Conservation (phyloP, 1,140 invertebrate genomes). For the Spodoptera litura region DNA sequence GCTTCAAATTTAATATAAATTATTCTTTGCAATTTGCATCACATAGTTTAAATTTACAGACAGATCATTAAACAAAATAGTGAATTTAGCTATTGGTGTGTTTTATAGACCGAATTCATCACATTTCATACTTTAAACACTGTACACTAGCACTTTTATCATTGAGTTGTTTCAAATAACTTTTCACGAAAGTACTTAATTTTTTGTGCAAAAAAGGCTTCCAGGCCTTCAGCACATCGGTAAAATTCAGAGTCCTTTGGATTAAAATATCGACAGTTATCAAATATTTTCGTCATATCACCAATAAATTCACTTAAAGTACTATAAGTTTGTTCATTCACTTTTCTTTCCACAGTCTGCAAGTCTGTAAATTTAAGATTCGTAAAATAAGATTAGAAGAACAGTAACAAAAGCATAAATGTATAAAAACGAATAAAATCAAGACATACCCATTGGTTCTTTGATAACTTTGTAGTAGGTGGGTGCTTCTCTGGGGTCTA, state of each 20-base stretch:
- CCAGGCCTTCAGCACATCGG: slow-evolving; percentile 97
- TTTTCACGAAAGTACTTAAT: slow-evolving; percentile 94
- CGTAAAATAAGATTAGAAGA: slow-evolving; percentile 34
- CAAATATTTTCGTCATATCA: slow-evolving; percentile 99
- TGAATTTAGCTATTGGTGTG: slow-evolving; percentile 24
- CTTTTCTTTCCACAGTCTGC: slow-evolving; percentile 95
- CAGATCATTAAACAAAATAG: slow-evolving; percentile 63
- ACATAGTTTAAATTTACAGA: slow-evolving; percentile 81
- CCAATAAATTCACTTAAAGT: slow-evolving; percentile 97
- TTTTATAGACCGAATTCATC: slow-evolving; percentile 48
- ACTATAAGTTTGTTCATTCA: slow-evolving; percentile 94
- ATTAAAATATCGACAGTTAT: slow-evolving; percentile 99
- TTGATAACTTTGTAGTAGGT: slow-evolving; percentile 99
- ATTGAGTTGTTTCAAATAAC: slow-evolving; percentile 88
- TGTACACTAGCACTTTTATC: slow-evolving; percentile 77
- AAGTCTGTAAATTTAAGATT: slow-evolving; percentile 91
- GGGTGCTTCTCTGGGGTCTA: slow-evolving; percentile 97
- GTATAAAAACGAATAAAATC: background rate
- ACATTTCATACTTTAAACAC: slow-evolving; percentile 54
- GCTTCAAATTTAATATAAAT: slow-evolving; percentile 72
- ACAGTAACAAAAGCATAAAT: background rate
- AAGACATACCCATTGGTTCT: slow-evolving; percentile 97
- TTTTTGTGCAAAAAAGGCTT: slow-evolving; percentile 98
- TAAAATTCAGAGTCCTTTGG: slow-evolving; percentile 97
- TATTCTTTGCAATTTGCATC: slow-evolving; percentile 77